Percentiles rank a stretch among this genome's conserved stretches.
phyloP scores from a whole-genome alignment of 2,113 vertebrate genomes.

The Echinops telfairi region DNA sequence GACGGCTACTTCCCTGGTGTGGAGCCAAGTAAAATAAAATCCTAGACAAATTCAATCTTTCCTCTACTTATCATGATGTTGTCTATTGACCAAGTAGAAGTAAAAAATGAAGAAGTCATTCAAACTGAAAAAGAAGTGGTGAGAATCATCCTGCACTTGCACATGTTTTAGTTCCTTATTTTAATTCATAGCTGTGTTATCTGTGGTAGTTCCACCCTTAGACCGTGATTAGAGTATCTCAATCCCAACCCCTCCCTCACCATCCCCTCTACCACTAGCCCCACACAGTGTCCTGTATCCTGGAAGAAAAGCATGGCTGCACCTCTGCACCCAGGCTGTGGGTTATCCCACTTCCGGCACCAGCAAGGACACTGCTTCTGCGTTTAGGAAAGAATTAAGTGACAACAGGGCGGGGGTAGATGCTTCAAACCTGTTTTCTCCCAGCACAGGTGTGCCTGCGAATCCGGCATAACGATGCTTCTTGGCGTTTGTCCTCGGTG shows the following conservation, averaged over 20 bases:
- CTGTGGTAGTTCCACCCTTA: not conserved
- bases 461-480: not conserved
- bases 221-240: not conserved
- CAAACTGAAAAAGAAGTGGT: not conserved
- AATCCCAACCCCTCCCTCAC: not conserved
- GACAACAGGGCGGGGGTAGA: not conserved
- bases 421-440: not conserved
- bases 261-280: not conserved
- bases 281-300: not conserved
- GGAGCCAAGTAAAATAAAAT: too few species aligned
- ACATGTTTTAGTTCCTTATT: not conserved
- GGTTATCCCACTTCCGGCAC: too few species aligned
- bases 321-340: not conserved
- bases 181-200: not conserved
- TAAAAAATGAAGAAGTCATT: constrained; percentile 27
- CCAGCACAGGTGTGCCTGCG: not conserved
- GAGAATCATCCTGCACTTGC: not conserved
- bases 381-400: not conserved
- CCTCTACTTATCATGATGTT: too few species aligned
- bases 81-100: not conserved
- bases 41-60: too few species aligned
- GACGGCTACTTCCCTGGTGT: too few species aligned
- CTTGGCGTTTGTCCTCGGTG: not conserved
- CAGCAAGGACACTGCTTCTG: too few species aligned
- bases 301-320: not conserved